These are phyloP conservation scores for Exephanes ischioxanthus DNA, from an alignment of 2,888 invertebrate species.

Conservation along the genomic window DNA sequence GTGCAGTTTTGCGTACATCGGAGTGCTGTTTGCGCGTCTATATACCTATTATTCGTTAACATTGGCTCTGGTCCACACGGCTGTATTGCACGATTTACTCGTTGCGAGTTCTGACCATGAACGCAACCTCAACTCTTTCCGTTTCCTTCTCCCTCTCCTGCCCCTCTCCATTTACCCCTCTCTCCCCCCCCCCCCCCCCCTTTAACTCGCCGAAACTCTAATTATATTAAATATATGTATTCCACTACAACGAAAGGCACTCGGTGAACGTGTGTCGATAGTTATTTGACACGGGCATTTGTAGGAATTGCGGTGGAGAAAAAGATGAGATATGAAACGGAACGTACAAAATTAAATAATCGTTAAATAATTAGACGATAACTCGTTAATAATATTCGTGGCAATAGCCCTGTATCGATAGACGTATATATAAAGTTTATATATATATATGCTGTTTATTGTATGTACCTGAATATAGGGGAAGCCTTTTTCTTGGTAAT, in stretches of 20 bases:
- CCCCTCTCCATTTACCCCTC: not conserved
- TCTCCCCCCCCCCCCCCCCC: not conserved
- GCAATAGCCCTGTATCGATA: slow-evolving; percentile 58
- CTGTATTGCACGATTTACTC: slow-evolving; percentile 22
- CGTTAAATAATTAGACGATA: slow-evolving; percentile 71
- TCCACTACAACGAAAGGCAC: slow-evolving; percentile 61
- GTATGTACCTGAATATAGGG: slow-evolving; percentile 60
- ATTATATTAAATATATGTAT: slow-evolving; percentile 46
- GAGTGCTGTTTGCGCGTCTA: slow-evolving; percentile 14
- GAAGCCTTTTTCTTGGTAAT: slow-evolving; percentile 59
- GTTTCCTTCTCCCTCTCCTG: not conserved
- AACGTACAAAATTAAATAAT: slow-evolving; percentile 73
- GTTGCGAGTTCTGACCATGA: slow-evolving; percentile 30
- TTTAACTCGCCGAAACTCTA: slow-evolving; percentile 17
- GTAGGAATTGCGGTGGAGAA: slow-evolving; percentile 41
- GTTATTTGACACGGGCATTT: slow-evolving; percentile 42
- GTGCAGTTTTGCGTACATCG: slow-evolving; percentile 21
- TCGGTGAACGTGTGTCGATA: slow-evolving; percentile 50
- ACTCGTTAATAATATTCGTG: slow-evolving; percentile 67
- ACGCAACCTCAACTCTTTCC: slow-evolving; percentile 12
- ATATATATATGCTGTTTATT: slow-evolving; percentile 20
- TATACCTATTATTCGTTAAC: slow-evolving; percentile 15
- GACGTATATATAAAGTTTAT: slow-evolving; percentile 24
- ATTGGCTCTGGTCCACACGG: slow-evolving; percentile 12
- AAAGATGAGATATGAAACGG: slow-evolving; percentile 40